A percentile compares a stretch with the other conserved stretches of the same genome.
phyloP scores from a whole-genome alignment of 2,113 vertebrate species.

The Oryzias curvinotus region DNA sequence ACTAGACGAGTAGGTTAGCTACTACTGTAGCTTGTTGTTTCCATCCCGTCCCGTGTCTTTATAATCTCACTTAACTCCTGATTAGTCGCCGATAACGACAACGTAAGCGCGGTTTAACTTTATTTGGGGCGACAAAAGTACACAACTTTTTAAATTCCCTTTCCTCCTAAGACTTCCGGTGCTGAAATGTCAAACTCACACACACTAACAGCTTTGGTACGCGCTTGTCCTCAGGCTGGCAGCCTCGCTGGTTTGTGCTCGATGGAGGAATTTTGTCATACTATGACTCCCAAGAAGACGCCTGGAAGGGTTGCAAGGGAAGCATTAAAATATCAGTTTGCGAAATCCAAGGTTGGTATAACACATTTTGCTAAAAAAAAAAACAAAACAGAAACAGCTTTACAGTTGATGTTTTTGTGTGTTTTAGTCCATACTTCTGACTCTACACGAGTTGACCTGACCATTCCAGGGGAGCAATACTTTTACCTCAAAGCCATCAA shows the following conservation, averaged over 20 bases:
- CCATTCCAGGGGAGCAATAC: slow-evolving; percentile 95
- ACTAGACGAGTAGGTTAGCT: neutral
- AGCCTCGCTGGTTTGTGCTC: slow-evolving; percentile 98
- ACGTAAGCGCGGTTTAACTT: slow-evolving; percentile 2
- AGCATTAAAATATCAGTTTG: slow-evolving; percentile 98
- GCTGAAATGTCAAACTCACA: neutral
- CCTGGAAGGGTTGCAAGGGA: slow-evolving; percentile 98
- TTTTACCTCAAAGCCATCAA: slow-evolving; percentile 96
- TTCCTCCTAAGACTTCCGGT: neutral
- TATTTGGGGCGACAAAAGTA: neutral
- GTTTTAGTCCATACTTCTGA: slow-evolving; percentile 89
- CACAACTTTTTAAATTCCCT: neutral
- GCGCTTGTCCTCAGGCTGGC: slow-evolving; percentile 84
- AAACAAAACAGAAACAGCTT: neutral
- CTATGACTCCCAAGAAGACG: slow-evolving; percentile 96
- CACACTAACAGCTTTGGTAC: neutral
- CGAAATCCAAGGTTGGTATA: slow-evolving; percentile 92
- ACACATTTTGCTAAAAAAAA: neutral
- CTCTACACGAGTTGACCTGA: slow-evolving; percentile 91
- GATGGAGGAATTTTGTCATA: slow-evolving; percentile 94
- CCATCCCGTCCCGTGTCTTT: slow-evolving; percentile 40
- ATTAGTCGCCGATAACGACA: slow-evolving; percentile 33
- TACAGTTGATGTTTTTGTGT: neutral
- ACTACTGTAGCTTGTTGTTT: neutral
- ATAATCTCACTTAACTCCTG: slow-evolving; percentile 45